Evolutionary conservation across 2,797 vertebrate genomes (phyloP).

Genomic region (Pseudocheirus occidentalis): DNA sequence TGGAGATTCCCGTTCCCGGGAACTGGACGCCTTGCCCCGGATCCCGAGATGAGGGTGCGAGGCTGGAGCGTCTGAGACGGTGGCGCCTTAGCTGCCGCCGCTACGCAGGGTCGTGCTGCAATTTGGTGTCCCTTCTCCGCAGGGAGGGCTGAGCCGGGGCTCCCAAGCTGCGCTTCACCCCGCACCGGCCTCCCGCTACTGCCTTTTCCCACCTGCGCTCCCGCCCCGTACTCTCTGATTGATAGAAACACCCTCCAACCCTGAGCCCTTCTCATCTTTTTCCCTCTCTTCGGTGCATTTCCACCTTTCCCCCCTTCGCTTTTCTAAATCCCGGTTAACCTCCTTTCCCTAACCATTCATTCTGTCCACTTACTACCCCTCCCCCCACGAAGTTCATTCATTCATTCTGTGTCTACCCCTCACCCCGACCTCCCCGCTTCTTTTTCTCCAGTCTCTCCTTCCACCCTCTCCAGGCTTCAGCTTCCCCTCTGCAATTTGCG

Average conservation of each 20-base stretch:
- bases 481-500: slow-evolving; percentile 10
- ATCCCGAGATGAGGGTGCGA: slow-evolving; percentile 14
- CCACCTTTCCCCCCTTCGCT: background rate
- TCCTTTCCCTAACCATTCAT: background rate
- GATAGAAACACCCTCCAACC: background rate
- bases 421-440: slow-evolving; percentile 37
- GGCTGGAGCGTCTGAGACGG: slow-evolving; percentile 27
- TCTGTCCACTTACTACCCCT: background rate
- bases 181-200: background rate
- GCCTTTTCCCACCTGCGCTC: slow-evolving; percentile 44
- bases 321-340: too few relatives aligned
- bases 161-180: background rate
- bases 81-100: background rate
- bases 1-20: slow-evolving; percentile 10
- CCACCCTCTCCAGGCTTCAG: background rate
- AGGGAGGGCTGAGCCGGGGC: slow-evolving; percentile 23
- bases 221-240: background rate
- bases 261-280: background rate
- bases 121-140: background rate
- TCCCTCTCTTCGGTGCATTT: background rate
- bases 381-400: background rate
- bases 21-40: slow-evolving; percentile 15
- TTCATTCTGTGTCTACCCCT: background rate
- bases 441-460: slow-evolving; percentile 27
- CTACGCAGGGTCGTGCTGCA: slow-evolving; percentile 15